These are phyloP conservation scores for Alviniconcha marisindica DNA, from an alignment of 1,140 invertebrate genomes.

Conservation along the genomic window DNA sequence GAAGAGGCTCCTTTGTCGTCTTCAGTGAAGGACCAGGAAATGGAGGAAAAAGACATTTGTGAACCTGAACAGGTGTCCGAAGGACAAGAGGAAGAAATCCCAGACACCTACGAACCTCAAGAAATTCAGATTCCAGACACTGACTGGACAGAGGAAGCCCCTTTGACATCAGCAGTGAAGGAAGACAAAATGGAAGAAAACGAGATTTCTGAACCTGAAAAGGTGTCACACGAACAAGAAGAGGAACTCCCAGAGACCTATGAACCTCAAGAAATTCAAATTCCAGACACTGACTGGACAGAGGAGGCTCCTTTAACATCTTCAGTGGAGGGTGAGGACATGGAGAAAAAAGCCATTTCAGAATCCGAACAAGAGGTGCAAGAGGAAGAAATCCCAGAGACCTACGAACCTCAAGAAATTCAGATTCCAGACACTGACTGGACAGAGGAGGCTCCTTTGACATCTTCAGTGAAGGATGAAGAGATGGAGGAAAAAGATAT, in stretches of 20 bases:
- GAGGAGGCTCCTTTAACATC: not conserved
- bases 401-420: constrained; percentile 14
- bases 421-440: not conserved
- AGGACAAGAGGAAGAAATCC: not conserved
- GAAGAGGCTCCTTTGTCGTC: not conserved
- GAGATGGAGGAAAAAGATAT: not conserved
- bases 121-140: no score
- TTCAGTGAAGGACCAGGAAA: not conserved
- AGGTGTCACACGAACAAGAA: not conserved
- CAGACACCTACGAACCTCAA: not conserved
- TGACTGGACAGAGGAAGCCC: no score
- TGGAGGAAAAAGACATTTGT: not conserved
- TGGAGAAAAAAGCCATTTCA: not conserved
- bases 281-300: not conserved
- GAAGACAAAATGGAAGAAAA: not conserved
- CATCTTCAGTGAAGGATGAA: not conserved
- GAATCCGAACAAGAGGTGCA: not conserved
- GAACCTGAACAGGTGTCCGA: not conserved
- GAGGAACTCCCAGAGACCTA: not conserved
- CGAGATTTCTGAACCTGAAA: no score
- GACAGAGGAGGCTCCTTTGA: not conserved
- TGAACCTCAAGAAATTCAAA: no score
- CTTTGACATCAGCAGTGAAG: not conserved
- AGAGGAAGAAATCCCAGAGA: not conserved
- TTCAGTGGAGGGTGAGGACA: not conserved